These are phyloP conservation scores for Thalpophila matura DNA, from an alignment of 2,888 invertebrate genomes.

Conservation along the genomic window DNA sequence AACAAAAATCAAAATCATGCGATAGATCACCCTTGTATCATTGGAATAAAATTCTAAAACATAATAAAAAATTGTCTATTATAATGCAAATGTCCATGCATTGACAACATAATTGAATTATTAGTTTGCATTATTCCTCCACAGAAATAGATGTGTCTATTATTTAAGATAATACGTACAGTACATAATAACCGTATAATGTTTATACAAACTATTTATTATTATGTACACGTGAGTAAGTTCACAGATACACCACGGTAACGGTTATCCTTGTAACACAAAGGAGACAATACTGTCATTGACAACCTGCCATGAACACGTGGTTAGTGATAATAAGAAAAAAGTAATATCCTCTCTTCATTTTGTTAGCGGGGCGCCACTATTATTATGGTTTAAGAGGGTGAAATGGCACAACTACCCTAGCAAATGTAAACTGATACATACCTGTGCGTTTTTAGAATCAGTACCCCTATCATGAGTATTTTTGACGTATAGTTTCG, in stretches of 20 bases:
- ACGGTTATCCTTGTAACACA: constrained; percentile 46
- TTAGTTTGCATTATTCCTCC: constrained; percentile 22
- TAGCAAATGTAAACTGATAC: not conserved
- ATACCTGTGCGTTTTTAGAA: too few species aligned
- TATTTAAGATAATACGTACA: constrained; percentile 43
- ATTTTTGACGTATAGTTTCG: too few species aligned
- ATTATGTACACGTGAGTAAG: constrained; percentile 45
- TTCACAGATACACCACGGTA: constrained; percentile 30
- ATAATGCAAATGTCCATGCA: constrained; percentile 41
- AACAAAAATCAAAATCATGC: not conserved
- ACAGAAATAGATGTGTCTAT: constrained; percentile 38
- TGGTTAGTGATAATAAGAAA: constrained; percentile 33
- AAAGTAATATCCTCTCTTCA: constrained; percentile 29
- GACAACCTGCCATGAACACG: constrained; percentile 59
- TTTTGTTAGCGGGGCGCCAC: not conserved
- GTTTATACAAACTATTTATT: constrained; percentile 42
- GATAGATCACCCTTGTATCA: too few species aligned
- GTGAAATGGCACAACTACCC: not conserved
- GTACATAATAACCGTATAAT: constrained; percentile 38
- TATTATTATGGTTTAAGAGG: constrained; percentile 5
- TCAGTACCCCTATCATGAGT: too few species aligned
- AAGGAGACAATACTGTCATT: constrained; percentile 55
- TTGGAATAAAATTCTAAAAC: too few species aligned
- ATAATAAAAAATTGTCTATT: constrained; percentile 18
- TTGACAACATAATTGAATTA: constrained; percentile 32